phyloP scores from a whole-genome alignment of 35 echinoderm and acorn worm species.

The Apostichopus parvimensis region DNA sequence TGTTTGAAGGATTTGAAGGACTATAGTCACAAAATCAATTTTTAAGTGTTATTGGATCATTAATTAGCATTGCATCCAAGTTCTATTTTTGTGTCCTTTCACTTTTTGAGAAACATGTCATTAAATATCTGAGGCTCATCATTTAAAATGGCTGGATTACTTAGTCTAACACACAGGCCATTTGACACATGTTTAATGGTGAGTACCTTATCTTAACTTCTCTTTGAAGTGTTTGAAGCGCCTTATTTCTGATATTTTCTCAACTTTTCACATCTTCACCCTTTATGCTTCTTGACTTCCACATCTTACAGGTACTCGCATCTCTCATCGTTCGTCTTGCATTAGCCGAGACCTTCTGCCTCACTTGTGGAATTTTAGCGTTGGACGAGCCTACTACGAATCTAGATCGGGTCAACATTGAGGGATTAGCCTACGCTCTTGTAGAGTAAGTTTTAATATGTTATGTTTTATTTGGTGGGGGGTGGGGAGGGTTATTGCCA shows the following conservation, averaged over 20 bases:
- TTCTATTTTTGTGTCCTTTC: too few species aligned
- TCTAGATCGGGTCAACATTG: conserved; percentile 84
- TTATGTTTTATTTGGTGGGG: background rate
- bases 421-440: conserved; percentile 84
- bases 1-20: background rate
- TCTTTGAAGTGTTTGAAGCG: background rate
- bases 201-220: too few species aligned
- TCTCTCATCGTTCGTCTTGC: conserved; percentile 92
- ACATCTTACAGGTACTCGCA: conserved; percentile 71
- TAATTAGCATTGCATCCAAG: too few species aligned
- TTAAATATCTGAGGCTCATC: too few species aligned
- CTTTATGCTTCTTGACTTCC: too few species aligned
- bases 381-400: conserved; percentile 96
- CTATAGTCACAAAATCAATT: too few species aligned
- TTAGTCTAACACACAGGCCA: too few species aligned
- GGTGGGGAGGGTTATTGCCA: background rate
- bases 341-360: conserved; percentile 94
- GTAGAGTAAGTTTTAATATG: conserved; percentile 90
- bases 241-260: background rate
- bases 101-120: too few species aligned
- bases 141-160: too few species aligned
- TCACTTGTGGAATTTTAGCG: conserved; percentile 88
- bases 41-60: too few species aligned
- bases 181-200: too few species aligned
- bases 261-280: background rate